Evolutionary conservation across 2,113 vertebrate genomes (phyloP).

Genomic region (Zosterops lateralis): DNA sequence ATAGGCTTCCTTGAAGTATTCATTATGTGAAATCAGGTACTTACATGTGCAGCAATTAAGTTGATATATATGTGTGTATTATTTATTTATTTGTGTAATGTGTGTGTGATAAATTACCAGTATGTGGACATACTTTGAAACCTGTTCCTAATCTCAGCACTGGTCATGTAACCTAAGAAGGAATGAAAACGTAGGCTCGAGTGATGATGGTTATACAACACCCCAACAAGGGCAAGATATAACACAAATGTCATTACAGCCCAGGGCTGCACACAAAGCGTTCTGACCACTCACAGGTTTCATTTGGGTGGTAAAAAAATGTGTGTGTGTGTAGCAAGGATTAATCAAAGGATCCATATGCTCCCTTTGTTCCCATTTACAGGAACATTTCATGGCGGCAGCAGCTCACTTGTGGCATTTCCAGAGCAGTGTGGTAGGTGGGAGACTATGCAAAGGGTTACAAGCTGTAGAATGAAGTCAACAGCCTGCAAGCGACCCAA

Average conservation of each 20-base stretch:
- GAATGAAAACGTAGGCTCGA: neutral
- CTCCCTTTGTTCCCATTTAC: neutral
- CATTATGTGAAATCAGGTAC: slow-evolving; percentile 52
- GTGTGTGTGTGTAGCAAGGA: neutral
- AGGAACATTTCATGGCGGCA: neutral
- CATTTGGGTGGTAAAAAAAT: neutral
- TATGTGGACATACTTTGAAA: slow-evolving; percentile 28
- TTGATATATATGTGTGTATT: slow-evolving; percentile 45
- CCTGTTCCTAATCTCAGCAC: slow-evolving; percentile 49
- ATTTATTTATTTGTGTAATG: slow-evolving; percentile 45
- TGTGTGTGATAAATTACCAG: slow-evolving; percentile 45
- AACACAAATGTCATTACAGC: neutral
- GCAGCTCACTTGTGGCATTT: neutral
- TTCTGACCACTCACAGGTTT: neutral
- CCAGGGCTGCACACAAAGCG: neutral
- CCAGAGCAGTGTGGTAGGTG: neutral
- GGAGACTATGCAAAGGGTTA: slow-evolving; percentile 11
- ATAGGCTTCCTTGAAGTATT: slow-evolving; percentile 21
- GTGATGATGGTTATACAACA: slow-evolving; percentile 27
- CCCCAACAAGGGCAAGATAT: neutral
- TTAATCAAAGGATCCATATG: neutral
- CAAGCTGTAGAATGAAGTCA: slow-evolving; percentile 17
- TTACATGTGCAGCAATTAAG: slow-evolving; percentile 46
- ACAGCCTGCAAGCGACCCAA: neutral
- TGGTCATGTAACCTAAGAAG: slow-evolving; percentile 54